Evolutionary conservation across 2,113 vertebrate genomes (phyloP).

Genomic region (Triplophysa tibetana): DNA sequence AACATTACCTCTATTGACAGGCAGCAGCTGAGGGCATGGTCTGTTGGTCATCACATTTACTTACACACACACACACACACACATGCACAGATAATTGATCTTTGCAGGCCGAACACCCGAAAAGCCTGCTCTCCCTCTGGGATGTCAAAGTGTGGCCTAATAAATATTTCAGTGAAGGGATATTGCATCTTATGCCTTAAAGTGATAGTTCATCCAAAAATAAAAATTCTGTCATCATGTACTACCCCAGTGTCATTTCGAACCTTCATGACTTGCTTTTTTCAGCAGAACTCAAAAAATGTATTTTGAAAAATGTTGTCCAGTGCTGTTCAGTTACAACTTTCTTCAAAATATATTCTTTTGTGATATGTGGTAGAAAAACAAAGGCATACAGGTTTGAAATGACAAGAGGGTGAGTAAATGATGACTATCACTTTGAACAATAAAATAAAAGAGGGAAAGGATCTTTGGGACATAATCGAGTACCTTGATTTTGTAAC

Average conservation of each 20-base stretch:
- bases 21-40: conserved; percentile 55
- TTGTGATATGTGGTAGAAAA: too few relatives aligned
- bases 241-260: too few relatives aligned
- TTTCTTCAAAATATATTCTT: too few relatives aligned
- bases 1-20: conserved; percentile 75
- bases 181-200: conserved; percentile 30
- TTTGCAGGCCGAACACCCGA: background rate
- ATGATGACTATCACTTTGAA: background rate
- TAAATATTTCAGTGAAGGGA: conserved; percentile 50
- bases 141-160: conserved; percentile 8
- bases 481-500: background rate
- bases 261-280: too few relatives aligned
- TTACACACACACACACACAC: background rate
- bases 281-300: too few relatives aligned
- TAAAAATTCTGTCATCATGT: too few relatives aligned
- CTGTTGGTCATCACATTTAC: conserved; percentile 24
- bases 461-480: background rate
- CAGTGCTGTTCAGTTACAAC: too few relatives aligned
- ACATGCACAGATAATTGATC: conserved; percentile 50
- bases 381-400: too few relatives aligned
- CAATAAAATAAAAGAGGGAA: background rate
- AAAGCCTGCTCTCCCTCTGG: conserved; percentile 1
- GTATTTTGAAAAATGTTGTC: too few relatives aligned
- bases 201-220: too few relatives aligned
- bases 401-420: too few relatives aligned